Evolutionary conservation across 2,797 vertebrate genomes (phyloP).

Genomic region (Coendou prehensilis): DNA sequence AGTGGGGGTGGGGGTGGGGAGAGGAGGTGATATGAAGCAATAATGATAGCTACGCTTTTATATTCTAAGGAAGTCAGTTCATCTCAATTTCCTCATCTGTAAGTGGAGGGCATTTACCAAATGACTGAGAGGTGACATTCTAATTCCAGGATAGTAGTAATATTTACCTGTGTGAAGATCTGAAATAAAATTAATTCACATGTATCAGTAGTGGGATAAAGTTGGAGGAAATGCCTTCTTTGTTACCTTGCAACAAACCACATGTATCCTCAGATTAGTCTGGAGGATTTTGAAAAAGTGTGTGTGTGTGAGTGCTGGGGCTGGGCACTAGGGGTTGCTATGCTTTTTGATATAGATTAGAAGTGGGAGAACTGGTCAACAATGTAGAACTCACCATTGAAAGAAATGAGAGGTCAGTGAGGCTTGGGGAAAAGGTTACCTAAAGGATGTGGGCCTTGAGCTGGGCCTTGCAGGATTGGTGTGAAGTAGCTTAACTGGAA

Average conservation of each 20-base stretch:
- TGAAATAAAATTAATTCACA: conserved; percentile 63
- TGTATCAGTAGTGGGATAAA: background rate
- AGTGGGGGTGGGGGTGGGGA: background rate
- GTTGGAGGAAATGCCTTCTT: background rate
- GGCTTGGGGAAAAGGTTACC: background rate
- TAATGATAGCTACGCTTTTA: conserved; percentile 17
- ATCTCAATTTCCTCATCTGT: conserved; percentile 55
- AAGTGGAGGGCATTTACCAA: conserved; percentile 25
- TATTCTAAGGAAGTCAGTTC: conserved; percentile 10
- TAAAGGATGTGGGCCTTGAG: background rate
- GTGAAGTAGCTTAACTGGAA: background rate
- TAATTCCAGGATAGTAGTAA: background rate
- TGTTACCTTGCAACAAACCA: conserved; percentile 12
- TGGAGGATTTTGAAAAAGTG: background rate
- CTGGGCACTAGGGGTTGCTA: background rate
- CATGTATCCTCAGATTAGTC: background rate
- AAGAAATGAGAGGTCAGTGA: conserved; percentile 4
- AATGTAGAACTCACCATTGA: background rate
- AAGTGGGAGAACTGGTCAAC: background rate
- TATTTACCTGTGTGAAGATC: conserved; percentile 7
- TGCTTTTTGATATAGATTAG: background rate
- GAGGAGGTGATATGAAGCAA: conserved; percentile 4
- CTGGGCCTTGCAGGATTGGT: background rate
- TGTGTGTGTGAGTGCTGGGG: background rate
- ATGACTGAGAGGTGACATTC: conserved; percentile 32